Evolutionary conservation across 2,797 vertebrate species (phyloP).

Genomic region (Tenualosa ilisha): DNA sequence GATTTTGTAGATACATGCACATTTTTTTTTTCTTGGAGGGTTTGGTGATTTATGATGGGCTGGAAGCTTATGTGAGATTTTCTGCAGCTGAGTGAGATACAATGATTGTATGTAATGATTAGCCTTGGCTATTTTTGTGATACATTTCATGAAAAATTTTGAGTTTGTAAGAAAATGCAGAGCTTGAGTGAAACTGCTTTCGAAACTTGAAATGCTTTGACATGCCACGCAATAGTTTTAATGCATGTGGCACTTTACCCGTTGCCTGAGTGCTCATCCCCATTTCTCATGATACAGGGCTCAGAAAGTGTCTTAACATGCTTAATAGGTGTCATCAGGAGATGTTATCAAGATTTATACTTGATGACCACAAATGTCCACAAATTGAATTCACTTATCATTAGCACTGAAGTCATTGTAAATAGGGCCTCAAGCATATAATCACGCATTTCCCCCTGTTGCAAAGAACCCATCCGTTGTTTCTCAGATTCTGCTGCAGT

Average conservation of each 20-base stretch:
- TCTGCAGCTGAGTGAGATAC: background rate
- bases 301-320: background rate
- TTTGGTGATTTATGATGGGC: background rate
- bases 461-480: background rate
- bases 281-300: no score
- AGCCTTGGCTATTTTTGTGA: background rate
- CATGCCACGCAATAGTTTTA: no score
- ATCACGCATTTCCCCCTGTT: background rate
- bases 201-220: no score
- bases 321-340: background rate
- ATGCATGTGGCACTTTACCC: no score
- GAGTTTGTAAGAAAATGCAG: no score
- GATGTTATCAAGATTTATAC: background rate
- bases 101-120: background rate
- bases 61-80: background rate
- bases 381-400: background rate
- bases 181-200: no score
- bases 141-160: background rate
- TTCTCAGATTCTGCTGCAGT: background rate
- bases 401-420: background rate
- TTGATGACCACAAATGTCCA: no score
- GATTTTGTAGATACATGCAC: conserved; percentile 4
- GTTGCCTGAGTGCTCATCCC: no score
- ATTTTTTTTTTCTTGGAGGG: background rate
- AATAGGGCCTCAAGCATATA: background rate